Conservation (phyloP, 2,797 vertebrate genomes). For the Enteromius unitaeniatus region DNA sequence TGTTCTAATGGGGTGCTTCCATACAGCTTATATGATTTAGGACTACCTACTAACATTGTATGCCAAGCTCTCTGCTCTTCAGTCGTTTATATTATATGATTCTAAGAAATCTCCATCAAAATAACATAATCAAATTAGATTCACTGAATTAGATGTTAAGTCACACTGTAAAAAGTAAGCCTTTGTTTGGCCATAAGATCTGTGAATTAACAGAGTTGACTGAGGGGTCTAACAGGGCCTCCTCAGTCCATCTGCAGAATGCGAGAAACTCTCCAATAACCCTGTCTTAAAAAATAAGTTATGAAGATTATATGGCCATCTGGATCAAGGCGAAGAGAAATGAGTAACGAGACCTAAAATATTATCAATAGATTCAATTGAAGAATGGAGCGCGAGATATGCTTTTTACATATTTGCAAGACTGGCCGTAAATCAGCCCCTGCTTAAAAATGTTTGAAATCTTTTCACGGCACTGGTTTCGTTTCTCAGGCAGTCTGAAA, state of each 20-base stretch:
- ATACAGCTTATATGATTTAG: neutral
- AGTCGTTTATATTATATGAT: neutral
- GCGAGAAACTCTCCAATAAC: constrained; percentile 44
- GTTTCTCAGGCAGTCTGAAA: constrained; percentile 51
- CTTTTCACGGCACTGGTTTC: constrained; percentile 58
- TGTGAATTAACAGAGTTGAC: constrained; percentile 30
- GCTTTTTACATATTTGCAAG: constrained; percentile 64
- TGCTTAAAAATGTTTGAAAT: constrained; percentile 58
- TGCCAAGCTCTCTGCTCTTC: neutral
- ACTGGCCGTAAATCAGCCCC: constrained; percentile 61
- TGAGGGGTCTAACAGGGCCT: constrained; percentile 6
- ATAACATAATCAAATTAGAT: neutral
- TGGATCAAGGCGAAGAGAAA: constrained; percentile 63
- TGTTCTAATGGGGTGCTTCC: neutral
- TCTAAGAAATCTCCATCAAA: neutral
- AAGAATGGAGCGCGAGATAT: constrained; percentile 59
- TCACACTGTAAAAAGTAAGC: neutral
- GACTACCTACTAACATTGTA: neutral
- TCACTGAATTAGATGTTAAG: neutral
- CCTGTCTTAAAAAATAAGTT: constrained; percentile 51
- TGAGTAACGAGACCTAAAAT: constrained; percentile 66
- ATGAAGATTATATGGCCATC: constrained; percentile 63
- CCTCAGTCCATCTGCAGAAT: constrained; percentile 53
- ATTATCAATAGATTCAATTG: constrained; percentile 63
- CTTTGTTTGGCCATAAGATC: neutral